A percentile compares a stretch with the other conserved stretches of the same genome.
Conservation (phyloP, 2,888 invertebrate species). For the Cephus pulcher region DNA sequence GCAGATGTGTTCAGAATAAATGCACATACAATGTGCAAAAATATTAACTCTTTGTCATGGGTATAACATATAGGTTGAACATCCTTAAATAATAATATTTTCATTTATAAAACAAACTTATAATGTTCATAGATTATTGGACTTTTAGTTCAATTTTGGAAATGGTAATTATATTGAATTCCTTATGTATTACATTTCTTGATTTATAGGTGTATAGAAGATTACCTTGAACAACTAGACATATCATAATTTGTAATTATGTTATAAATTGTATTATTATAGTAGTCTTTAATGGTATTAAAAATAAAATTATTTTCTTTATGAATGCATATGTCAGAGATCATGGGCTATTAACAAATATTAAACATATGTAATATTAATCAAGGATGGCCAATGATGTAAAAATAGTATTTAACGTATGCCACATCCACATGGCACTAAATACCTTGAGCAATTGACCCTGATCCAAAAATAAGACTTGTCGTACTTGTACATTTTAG, state of each 20-base stretch:
- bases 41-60: not conserved
- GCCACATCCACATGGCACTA: conserved; percentile 2
- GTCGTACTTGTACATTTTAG: conserved; percentile 5
- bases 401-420: conserved; percentile 36
- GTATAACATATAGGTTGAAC: not conserved
- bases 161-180: not conserved
- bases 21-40: not conserved
- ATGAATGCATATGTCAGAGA: not conserved
- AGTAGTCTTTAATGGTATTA: not conserved
- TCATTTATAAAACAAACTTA: not conserved
- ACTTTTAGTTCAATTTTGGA: not conserved
- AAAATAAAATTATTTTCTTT: not conserved
- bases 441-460: conserved; percentile 32
- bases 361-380: not conserved
- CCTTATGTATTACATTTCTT: not conserved
- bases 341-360: not conserved
- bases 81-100: not conserved
- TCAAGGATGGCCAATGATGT: conserved; percentile 14
- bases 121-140: not conserved
- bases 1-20: not conserved
- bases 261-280: not conserved
- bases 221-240: not conserved
- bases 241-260: not conserved
- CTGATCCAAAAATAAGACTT: conserved; percentile 29
- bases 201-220: not conserved